Conservation (phyloP, 1,140 invertebrate genomes). For the Frieseomelitta varia region DNA sequence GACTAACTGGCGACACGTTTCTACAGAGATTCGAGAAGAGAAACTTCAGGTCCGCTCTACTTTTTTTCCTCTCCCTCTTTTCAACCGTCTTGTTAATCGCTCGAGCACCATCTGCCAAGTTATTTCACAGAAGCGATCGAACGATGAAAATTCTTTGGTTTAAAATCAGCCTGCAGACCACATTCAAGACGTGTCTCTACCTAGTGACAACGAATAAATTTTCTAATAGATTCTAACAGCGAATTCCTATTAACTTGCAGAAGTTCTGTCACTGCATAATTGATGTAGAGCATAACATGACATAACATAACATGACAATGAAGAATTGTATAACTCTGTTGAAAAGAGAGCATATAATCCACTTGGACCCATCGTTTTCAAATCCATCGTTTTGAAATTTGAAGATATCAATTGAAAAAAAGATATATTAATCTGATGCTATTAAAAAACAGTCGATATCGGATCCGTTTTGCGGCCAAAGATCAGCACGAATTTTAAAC, state of each 20-base stretch:
- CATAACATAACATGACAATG: no score
- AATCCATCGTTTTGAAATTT: no score
- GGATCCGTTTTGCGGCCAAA: neutral
- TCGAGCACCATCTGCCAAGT: conserved; percentile 13
- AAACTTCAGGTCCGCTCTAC: conserved; percentile 27
- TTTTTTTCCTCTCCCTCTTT: neutral
- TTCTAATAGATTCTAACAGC: conserved; percentile 14
- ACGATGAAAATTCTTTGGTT: conserved; percentile 2
- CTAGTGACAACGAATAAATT: conserved; percentile 16
- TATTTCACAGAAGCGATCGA: conserved; percentile 12
- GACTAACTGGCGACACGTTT: conserved; percentile 60
- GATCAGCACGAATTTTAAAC: no score
- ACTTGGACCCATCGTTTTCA: no score
- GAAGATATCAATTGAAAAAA: no score
- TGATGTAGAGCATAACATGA: no score
- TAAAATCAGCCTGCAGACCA: neutral
- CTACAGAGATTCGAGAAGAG: neutral
- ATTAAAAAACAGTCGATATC: no score
- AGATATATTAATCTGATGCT: no score
- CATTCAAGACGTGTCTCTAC: conserved; percentile 29
- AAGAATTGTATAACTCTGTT: no score
- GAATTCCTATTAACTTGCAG: conserved; percentile 7
- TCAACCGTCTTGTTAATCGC: conserved; percentile 24
- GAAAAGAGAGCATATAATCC: no score
- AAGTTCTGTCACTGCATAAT: neutral